Conservation (phyloP, 2,113 vertebrate species). For the Mustela nigripes region DNA sequence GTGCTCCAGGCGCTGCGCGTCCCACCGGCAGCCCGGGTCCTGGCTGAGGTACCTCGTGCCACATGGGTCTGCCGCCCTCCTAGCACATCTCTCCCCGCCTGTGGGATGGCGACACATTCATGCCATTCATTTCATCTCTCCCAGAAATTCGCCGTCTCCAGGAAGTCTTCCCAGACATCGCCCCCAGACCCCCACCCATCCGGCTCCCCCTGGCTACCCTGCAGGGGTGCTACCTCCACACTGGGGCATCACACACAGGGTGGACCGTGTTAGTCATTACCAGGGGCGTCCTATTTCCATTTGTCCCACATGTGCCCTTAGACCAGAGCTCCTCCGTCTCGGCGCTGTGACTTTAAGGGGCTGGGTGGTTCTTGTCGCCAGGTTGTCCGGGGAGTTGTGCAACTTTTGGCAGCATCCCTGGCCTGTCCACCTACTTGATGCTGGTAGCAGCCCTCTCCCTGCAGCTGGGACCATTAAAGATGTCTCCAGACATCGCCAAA, state of each 20-base stretch:
- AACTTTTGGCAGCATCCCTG: not conserved
- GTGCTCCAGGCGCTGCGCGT: rapidly evolving
- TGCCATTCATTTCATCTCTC: not conserved
- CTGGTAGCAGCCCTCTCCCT: not conserved
- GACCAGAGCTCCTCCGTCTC: rapidly evolving
- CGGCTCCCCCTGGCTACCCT: rapidly evolving
- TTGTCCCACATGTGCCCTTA: rapidly evolving
- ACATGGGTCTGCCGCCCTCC: not conserved
- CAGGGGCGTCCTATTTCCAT: rapidly evolving
- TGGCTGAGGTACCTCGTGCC: not conserved
- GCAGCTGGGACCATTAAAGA: not conserved
- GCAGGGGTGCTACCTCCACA: rapidly evolving
- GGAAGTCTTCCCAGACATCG: not conserved
- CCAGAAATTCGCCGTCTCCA: not conserved
- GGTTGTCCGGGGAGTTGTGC: rapidly evolving
- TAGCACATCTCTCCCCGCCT: not conserved
- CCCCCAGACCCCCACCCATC: rapidly evolving
- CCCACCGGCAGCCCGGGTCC: rapidly evolving
- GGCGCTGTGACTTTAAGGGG: rapidly evolving
- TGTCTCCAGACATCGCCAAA: not conserved
- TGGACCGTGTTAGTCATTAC: rapidly evolving
- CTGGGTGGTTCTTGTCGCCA: rapidly evolving
- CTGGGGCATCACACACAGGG: rapidly evolving
- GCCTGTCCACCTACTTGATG: rapidly evolving
- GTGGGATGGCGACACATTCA: rapidly evolving